Percentiles rank a stretch among this genome's conserved stretches.
These are phyloP conservation scores for Pelvicachromis taeniatus DNA, from an alignment of 2,113 vertebrate species.

Conservation along the genomic window DNA sequence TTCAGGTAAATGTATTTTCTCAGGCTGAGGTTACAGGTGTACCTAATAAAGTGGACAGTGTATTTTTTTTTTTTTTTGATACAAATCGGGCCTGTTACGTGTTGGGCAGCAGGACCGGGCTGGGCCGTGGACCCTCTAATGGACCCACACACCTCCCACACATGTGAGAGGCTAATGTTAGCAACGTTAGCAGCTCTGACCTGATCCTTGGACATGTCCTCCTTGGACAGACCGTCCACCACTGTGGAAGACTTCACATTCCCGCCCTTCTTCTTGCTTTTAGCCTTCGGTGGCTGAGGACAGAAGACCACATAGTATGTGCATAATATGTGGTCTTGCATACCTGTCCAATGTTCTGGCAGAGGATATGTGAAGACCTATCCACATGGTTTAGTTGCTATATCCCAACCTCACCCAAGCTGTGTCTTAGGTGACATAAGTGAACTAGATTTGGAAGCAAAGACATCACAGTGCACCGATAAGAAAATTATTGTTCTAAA, in stretches of 20 bases:
- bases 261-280: constrained; percentile 14
- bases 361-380: too few relatives aligned
- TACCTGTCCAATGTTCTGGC: too few relatives aligned
- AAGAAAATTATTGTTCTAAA: too few relatives aligned
- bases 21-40: background rate
- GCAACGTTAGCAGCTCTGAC: constrained; percentile 13
- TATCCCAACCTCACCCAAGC: background rate
- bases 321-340: too few relatives aligned
- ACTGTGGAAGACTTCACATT: background rate
- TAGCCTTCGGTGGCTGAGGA: constrained; percentile 21
- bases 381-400: too few relatives aligned
- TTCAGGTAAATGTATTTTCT: background rate
- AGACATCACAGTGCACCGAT: too few relatives aligned
- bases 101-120: background rate
- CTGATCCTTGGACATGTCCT: constrained; percentile 59
- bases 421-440: background rate
- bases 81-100: background rate
- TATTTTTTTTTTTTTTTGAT: background rate
- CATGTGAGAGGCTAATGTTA: background rate
- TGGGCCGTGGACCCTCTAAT: background rate
- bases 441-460: too few relatives aligned
- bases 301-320: background rate
- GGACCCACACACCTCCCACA: background rate
- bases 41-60: background rate
- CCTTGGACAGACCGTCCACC: constrained; percentile 29